phyloP scores from a whole-genome alignment of 2,113 vertebrate species.

The Azemiops feae region DNA sequence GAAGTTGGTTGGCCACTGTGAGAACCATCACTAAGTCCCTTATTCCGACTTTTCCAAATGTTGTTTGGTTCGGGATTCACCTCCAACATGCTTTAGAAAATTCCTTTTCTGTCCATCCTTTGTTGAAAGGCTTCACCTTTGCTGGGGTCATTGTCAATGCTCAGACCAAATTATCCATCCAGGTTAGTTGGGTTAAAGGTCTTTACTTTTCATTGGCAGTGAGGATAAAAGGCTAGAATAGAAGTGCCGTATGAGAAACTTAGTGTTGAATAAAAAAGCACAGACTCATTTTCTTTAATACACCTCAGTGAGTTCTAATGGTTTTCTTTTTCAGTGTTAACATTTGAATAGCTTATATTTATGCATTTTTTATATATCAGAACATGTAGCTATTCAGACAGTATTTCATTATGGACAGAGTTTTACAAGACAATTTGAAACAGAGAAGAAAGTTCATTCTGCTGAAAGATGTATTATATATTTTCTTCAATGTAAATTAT shows the following conservation, averaged over 20 bases:
- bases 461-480: conserved; percentile 15
- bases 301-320: conserved; percentile 1
- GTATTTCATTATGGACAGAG: conserved; percentile 11
- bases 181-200: neutral
- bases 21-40: neutral
- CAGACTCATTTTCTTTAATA: neutral
- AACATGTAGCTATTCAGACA: neutral
- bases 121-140: neutral
- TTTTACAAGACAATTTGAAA: conserved; percentile 17
- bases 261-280: neutral
- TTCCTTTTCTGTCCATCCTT: neutral
- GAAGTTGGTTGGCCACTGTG: neutral
- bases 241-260: neutral
- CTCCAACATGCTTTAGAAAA: neutral
- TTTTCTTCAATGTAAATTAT: conserved; percentile 24
- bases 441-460: neutral
- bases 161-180: neutral
- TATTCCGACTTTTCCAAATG: neutral
- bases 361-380: neutral
- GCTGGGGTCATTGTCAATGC: neutral
- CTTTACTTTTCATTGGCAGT: neutral
- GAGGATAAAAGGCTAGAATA: neutral
- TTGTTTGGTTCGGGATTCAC: neutral
- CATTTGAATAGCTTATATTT: neutral
- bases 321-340: neutral